Base-by-base conservation (phyloP, 2,113 vertebrate species). In the Periophthalmodon schlosseri region DNA sequence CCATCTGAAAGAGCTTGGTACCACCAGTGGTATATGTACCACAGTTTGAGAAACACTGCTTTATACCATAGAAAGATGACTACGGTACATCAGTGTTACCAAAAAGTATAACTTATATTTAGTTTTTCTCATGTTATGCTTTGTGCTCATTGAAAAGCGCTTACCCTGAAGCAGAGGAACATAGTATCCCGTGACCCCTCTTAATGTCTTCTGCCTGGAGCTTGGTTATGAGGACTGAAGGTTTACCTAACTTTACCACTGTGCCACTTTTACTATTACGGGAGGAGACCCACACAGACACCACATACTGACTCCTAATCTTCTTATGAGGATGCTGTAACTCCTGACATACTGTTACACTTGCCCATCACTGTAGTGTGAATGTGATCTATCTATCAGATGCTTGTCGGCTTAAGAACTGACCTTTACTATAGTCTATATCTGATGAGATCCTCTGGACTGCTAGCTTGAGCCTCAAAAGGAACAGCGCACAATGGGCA, bases 401-500 rank as follows among this genome's bases (percentile, higher is more conserved):
- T 75, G 72, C 72, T 34, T 65, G 79, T 56, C 54, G 61, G 72
- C 16, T 79, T 78, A 58, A 87, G 73, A 74, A 34, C 16, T 70
- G 63, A 87, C 82, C 82, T 86, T 73, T 82, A 60, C 47, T 34
- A 4, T 67, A 47, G 46, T 69, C 15, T 33, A 28, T 69, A 65
- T 80, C 76, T 73, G 54, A 68, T 11, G 47, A 54, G 77, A 85
- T 79, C 58, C 28, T 72, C 1, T 64, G 60, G 52, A 60, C 58
- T 44, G 28, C 69, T 77, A 61, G 66, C 68, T 57, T 63, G 57
- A 46, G 34, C 66, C 34, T 72, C 44, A 47, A 46, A 58, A 18
- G 68, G 28, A 70, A 78, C 72, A 73, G 68, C 72, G 74, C 49
- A 82, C 85, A 83, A 75, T 74, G 16, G 77, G 61, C 52, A 72